These are phyloP conservation scores for Rhipidura dahli DNA, from an alignment of 2,113 vertebrate species.

Conservation along the genomic window DNA sequence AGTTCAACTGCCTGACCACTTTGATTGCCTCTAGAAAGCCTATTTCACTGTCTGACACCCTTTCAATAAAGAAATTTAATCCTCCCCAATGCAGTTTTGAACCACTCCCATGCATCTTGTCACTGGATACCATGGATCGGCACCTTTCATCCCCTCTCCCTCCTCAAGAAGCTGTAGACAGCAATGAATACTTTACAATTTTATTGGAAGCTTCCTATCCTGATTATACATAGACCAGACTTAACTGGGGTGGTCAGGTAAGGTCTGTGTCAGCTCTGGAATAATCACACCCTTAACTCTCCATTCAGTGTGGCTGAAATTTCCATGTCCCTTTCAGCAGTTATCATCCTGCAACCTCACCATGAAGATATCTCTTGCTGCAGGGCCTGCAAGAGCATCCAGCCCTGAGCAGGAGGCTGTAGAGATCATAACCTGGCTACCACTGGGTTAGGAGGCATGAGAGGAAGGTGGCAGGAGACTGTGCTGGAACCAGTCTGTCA, in stretches of 20 bases:
- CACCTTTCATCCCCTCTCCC: background rate
- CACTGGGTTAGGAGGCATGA: background rate
- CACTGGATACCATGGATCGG: background rate
- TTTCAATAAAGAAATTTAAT: background rate
- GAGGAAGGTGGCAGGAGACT: background rate
- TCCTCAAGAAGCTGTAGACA: background rate
- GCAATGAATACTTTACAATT: background rate
- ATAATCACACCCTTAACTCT: background rate
- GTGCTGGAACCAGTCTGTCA: background rate
- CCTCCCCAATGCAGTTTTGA: background rate
- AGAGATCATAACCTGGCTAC: background rate
- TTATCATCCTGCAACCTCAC: background rate
- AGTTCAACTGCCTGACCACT: background rate
- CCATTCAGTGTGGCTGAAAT: background rate
- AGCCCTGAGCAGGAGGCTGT: fast-evolving
- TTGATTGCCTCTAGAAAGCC: background rate
- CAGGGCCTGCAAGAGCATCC: background rate
- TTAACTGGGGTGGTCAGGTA: background rate
- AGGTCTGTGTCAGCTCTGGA: background rate
- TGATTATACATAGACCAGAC: background rate
- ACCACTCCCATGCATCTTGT: background rate
- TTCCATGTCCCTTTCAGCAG: background rate
- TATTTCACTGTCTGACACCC: background rate
- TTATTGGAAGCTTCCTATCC: background rate
- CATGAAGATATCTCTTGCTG: background rate